phyloP scores from a whole-genome alignment of 2,113 vertebrate genomes.

The Saccopteryx bilineata region DNA sequence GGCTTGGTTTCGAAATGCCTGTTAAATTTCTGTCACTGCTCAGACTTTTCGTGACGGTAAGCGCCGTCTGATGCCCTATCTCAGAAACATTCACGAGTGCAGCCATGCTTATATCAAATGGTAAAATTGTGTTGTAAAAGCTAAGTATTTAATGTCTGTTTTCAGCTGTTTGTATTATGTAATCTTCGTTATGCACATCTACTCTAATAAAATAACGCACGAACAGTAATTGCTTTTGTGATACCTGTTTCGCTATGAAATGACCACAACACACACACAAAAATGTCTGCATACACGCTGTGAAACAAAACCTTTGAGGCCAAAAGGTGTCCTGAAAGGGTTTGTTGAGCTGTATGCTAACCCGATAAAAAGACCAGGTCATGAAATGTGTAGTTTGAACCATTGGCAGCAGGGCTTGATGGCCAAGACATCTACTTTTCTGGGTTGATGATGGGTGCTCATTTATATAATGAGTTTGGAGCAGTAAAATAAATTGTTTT shows the following conservation, averaged over 20 bases:
- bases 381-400: neutral
- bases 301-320: neutral
- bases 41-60: neutral
- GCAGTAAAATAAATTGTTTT: neutral
- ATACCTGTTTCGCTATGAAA: neutral
- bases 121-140: neutral
- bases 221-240: neutral
- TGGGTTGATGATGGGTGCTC: neutral
- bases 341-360: neutral
- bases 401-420: neutral
- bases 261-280: neutral
- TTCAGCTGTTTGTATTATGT: neutral
- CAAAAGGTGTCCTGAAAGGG: neutral
- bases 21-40: neutral
- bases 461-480: neutral
- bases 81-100: neutral
- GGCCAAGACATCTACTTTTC: neutral
- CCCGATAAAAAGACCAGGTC: neutral
- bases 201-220: neutral
- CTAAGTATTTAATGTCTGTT: neutral
- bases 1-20: neutral
- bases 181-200: neutral
- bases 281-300: neutral
- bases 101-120: neutral
- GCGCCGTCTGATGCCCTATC: slow-evolving; percentile 68